Evolutionary conservation across 2,113 vertebrate genomes (phyloP).

Genomic region (Psittacula cyanocephala): DNA sequence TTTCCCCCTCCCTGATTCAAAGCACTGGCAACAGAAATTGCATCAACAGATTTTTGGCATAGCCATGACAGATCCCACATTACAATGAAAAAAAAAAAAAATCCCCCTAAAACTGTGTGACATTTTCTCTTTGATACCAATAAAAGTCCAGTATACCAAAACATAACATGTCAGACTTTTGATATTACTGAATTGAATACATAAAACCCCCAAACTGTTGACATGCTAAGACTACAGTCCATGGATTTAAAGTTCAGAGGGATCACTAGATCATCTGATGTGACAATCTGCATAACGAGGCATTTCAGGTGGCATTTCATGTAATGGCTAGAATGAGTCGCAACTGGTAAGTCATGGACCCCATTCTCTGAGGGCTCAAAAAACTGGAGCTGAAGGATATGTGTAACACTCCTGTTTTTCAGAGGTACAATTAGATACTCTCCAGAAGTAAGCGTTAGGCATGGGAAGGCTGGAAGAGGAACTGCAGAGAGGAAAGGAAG

Average conservation of each 20-base stretch:
- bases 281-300: neutral
- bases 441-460: neutral
- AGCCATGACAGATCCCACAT: slow-evolving; percentile 54
- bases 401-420: neutral
- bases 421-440: neutral
- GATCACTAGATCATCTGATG: neutral
- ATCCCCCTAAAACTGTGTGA: neutral
- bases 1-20: slow-evolving; percentile 34
- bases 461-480: neutral
- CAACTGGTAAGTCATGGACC: neutral
- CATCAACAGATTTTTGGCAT: slow-evolving; percentile 66
- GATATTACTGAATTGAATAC: neutral
- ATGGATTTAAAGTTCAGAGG: neutral
- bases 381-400: neutral
- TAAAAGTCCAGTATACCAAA: slow-evolving; percentile 8
- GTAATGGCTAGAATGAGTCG: neutral
- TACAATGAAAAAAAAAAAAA: slow-evolving; percentile 1
- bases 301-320: neutral
- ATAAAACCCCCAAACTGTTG: neutral
- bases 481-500: neutral
- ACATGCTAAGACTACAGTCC: neutral
- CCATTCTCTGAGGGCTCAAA: neutral
- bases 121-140: slow-evolving; percentile 28
- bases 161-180: neutral
- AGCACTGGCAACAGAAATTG: slow-evolving; percentile 54